Base-by-base conservation (phyloP, 2,888 invertebrate genomes). In the Thalpophila matura region DNA sequence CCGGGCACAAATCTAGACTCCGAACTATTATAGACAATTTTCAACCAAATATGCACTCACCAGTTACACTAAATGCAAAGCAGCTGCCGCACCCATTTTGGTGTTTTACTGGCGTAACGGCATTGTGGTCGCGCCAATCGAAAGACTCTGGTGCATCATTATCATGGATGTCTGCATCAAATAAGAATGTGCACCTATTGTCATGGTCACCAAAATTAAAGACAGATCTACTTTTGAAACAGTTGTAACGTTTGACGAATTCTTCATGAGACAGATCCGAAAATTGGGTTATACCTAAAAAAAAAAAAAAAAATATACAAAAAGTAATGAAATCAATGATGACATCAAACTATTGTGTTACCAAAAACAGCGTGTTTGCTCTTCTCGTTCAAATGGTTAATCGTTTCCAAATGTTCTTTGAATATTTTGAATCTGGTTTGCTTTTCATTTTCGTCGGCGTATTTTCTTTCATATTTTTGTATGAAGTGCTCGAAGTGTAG, bases 81-180 rank as follows among this genome's bases (percentile, higher is more conserved):
- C 98, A 98, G 31, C 97, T 97, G 26, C 98, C 98, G 86, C 98
- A 98, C 49, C 89, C 89, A 18, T 96, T 96, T 93, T 98, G 98
- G 91, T 98, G 95, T 85, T 98, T 98, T 16, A 98, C 95, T 0
- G 91, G 93, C 0, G 98, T 98, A 1, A 98, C 98, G 18, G 97
- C 97, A 5, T 97, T 97, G 37, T 96, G 85, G 2, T 91, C 75
- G 69, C 98, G 96, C 98, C 98, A 98, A 86, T 98, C 98, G 2
- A 80, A 77, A 0, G 61, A 49, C 3, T 78, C 76, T 0, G 82
- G 77, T 2, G 68, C 72, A 35, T 86, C 38, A 0, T 16, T 43
- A 9, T 16, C 14, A 0, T 18, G 12, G 10, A 76, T 45, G 20
- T 74, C 57, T 1, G 18, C 0, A n/a, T 68, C 73, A 27, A n/a